Conservation (phyloP, 2,888 invertebrate species). For the Yponomeuta evonymella region DNA sequence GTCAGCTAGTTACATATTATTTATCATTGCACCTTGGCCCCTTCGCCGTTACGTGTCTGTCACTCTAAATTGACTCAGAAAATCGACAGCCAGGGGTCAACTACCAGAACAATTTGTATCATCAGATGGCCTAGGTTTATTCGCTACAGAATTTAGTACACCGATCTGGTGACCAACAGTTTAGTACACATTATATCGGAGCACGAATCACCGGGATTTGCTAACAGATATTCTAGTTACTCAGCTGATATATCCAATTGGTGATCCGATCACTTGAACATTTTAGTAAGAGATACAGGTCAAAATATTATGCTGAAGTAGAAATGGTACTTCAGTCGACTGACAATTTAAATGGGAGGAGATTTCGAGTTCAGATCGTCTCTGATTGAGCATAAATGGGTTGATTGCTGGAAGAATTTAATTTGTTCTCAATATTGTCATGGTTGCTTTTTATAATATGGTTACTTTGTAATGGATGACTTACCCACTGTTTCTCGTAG, state of each 20-base stretch:
- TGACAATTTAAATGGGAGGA: neutral
- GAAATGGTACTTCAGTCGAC: neutral
- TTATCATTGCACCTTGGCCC: too few relatives aligned
- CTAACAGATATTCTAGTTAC: neutral
- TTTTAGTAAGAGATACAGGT: neutral
- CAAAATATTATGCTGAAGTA: neutral
- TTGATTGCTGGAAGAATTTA: neutral
- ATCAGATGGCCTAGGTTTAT: neutral
- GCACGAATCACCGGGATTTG: neutral
- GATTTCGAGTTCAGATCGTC: neutral
- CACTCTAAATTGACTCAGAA: neutral
- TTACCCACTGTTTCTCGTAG: neutral
- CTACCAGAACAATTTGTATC: neutral
- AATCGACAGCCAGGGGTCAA: neutral
- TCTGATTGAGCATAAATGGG: neutral
- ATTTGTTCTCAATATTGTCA: neutral
- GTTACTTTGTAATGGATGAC: neutral
- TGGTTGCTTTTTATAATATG: neutral
- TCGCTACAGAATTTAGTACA: neutral
- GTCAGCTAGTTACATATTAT: too few relatives aligned
- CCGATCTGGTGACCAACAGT: neutral
- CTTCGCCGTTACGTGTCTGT: neutral
- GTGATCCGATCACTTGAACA: neutral
- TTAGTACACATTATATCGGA: neutral
- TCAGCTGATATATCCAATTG: neutral